phyloP scores from a whole-genome alignment of 1,140 invertebrate genomes.

The Drosophila guanche region DNA sequence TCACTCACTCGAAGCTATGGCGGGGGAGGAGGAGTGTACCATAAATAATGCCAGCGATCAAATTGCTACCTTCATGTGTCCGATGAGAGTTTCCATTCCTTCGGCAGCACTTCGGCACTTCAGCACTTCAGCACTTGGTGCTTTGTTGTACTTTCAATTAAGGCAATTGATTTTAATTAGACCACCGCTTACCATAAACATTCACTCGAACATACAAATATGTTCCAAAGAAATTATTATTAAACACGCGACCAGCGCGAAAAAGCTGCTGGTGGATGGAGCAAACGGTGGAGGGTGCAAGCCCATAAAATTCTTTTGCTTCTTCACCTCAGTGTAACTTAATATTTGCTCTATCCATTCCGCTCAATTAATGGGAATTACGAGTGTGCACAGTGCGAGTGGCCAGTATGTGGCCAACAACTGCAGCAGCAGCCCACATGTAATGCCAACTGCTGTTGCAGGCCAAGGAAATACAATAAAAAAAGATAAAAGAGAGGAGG shows the following conservation, averaged over 20 bases:
- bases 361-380: slow-evolving; percentile 74
- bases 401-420: slow-evolving; percentile 68
- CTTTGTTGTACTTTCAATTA: slow-evolving; percentile 78
- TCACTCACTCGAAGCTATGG: slow-evolving; percentile 6
- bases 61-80: slow-evolving; percentile 77
- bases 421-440: slow-evolving; percentile 69
- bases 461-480: too few species aligned
- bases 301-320: slow-evolving; percentile 25
- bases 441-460: slow-evolving; percentile 63
- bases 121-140: slow-evolving; percentile 5
- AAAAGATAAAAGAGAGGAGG: slow-evolving; percentile 18
- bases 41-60: slow-evolving; percentile 74
- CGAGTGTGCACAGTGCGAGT: too few species aligned
- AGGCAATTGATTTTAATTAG: slow-evolving; percentile 82
- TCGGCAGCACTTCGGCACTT: too few species aligned
- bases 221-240: slow-evolving; percentile 78
- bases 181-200: slow-evolving; percentile 74
- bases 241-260: slow-evolving; percentile 69
- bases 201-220: background rate
- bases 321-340: slow-evolving; percentile 63
- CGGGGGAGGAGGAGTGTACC: background rate
- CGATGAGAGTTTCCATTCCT: slow-evolving; percentile 16
- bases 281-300: background rate
- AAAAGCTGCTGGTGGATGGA: slow-evolving; percentile 28
- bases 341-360: slow-evolving; percentile 67